phyloP scores from a whole-genome alignment of 2,888 invertebrate species.

The Dendrolimus pini region DNA sequence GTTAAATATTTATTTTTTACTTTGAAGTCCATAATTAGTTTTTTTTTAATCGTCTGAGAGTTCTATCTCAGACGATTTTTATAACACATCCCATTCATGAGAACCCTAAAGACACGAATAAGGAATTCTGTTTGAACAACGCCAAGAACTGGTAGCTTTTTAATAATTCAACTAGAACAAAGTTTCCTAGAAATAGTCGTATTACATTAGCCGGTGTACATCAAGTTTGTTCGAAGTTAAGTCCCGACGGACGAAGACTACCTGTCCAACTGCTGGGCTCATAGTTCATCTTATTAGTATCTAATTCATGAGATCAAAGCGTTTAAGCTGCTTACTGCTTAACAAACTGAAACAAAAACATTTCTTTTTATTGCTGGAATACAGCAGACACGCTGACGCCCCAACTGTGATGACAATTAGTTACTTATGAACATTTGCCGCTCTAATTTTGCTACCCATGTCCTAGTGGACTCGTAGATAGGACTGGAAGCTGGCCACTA shows the following conservation, averaged over 20 bases:
- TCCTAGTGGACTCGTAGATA: background rate
- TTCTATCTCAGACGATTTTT: too few relatives aligned
- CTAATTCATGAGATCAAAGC: background rate
- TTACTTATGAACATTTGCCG: background rate
- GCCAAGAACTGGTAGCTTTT: background rate
- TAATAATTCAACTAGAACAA: slow-evolving; percentile 7
- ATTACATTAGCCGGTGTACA: background rate
- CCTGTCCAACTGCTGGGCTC: background rate
- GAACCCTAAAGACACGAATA: background rate
- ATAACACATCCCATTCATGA: too few relatives aligned
- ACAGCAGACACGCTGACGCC: background rate
- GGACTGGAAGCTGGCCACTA: background rate
- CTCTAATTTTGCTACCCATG: background rate
- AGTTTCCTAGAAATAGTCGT: slow-evolving; percentile 3
- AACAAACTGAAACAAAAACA: too few relatives aligned
- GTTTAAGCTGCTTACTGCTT: background rate
- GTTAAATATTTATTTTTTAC: too few relatives aligned
- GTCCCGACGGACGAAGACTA: background rate
- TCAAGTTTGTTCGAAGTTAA: slow-evolving; percentile 2
- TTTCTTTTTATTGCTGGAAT: background rate
- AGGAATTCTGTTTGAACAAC: background rate
- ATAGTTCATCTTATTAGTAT: slow-evolving; percentile 2
- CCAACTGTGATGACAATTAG: background rate
- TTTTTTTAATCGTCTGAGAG: too few relatives aligned
- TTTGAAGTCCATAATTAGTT: too few relatives aligned